Evolutionary conservation across 2,113 vertebrate species (phyloP).

Genomic region (Mesocricetus auratus): DNA sequence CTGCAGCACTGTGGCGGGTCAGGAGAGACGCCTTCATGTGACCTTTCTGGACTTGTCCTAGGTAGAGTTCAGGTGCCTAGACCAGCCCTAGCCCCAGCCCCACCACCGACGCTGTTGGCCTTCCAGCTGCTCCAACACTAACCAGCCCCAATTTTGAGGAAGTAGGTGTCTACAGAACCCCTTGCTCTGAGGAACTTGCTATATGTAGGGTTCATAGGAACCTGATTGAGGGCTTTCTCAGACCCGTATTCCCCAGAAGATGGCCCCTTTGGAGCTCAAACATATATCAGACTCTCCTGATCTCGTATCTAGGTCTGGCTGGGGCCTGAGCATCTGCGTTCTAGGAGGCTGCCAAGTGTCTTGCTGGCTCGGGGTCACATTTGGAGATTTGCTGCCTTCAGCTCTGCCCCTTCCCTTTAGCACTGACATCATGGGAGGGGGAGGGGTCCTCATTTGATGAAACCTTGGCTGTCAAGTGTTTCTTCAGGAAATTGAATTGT

Average conservation of each 20-base stretch:
- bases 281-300: neutral
- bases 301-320: neutral
- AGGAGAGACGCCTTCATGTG: neutral
- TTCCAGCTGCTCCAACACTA: neutral
- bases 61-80: neutral
- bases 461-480: neutral
- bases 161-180: neutral
- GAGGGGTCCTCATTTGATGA: neutral
- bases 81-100: neutral
- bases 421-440: neutral
- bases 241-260: neutral
- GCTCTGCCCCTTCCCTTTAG: accelerated
- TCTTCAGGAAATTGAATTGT: neutral
- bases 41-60: neutral
- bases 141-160: neutral
- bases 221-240: neutral
- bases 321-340: neutral
- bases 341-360: neutral
- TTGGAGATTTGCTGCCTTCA: neutral
- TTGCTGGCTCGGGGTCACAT: neutral
- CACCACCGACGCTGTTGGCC: accelerated
- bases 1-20: too few species aligned
- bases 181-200: neutral
- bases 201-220: neutral
- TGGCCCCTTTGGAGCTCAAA: neutral